A percentile compares a stretch with the other conserved stretches of the same genome.
Evolutionary conservation across 1,140 invertebrate species (phyloP).

Genomic region (Drosophila subobscura): DNA sequence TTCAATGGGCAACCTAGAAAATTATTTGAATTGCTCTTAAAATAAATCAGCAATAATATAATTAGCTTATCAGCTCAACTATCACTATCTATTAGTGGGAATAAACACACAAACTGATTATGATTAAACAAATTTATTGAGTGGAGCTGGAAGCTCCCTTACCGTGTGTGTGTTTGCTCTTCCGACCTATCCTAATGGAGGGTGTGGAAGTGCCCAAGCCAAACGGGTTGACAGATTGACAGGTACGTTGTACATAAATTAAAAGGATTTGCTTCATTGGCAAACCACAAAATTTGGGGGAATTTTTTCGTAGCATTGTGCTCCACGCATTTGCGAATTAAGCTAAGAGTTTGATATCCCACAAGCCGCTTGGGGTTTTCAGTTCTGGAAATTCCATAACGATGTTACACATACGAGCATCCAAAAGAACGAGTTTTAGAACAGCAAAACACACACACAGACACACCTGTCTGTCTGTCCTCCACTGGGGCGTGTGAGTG

Average conservation of each 20-base stretch:
- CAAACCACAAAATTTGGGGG: slow-evolving; percentile 29
- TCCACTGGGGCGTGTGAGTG: slow-evolving; percentile 29
- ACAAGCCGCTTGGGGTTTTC: slow-evolving; percentile 24
- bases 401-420: slow-evolving; percentile 35
- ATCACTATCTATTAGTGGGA: neutral
- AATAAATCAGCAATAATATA: slow-evolving; percentile 10
- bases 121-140: slow-evolving; percentile 10
- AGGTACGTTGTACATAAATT: slow-evolving; percentile 5
- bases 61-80: slow-evolving; percentile 3
- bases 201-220: too few relatives aligned
- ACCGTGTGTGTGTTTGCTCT: neutral
- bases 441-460: neutral
- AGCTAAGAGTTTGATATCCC: slow-evolving; percentile 5
- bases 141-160: neutral
- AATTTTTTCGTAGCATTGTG: slow-evolving; percentile 7
- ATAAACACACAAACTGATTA: neutral
- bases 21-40: neutral
- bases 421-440: slow-evolving; percentile 43
- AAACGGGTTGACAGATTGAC: neutral
- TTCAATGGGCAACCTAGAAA: too few relatives aligned
- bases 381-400: slow-evolving; percentile 38
- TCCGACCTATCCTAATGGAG: slow-evolving; percentile 33
- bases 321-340: slow-evolving; percentile 26
- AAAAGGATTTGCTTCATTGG: neutral
- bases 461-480: neutral